Base-by-base conservation (phyloP, 2,113 vertebrate genomes). In the Carettochelys insculpta region DNA sequence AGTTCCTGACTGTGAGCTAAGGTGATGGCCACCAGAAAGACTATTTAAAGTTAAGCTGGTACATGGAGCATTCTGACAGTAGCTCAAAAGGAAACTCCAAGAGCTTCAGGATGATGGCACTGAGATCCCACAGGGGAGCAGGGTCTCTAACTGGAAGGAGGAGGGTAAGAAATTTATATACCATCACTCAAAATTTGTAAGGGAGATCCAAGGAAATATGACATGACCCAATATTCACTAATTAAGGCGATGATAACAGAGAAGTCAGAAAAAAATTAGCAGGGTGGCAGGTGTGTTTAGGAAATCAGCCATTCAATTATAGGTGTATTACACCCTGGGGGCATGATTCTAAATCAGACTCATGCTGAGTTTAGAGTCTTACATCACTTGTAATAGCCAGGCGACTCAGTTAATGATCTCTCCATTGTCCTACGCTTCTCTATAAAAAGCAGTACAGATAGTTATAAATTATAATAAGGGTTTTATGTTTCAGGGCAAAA, bases 401-500 rank as follows among this genome's bases (percentile, higher is more conserved):
- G 87, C 91, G 92, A 96, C 88, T 93, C 92, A 75, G 88, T 89
- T 92, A 96, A 96, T 90, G 94, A 58, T 77, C 93, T 73, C 77
- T 91, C 85, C 93, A 92, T 94, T 96, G 90, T 94, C 92, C 88
- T 65, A 45, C 75, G 84, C 86, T 96, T 94, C 94, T 97, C 89
- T 78, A 95, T 92, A 93, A 94, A 92, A 95, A 94, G 85, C 89
- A 92, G 76, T 47, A 92, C 53, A 94, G 93, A 86, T 97, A 94
- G 96, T 96, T 96, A 96, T 90, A 93, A 96, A 95, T 90, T 95
- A 95, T 92, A 90, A 92, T 81, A 84, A 96, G 51, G 47, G 92
- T 89, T 52, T 91, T 92, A 58, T 50, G 82, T 89, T 91, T 90
- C 93, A 77, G 68, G 81, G 83, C 73, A 89, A 89, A 77, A 96